Evolutionary conservation across 2,797 vertebrate species (phyloP), one percentile per base, ranked within the genome.

Genomic region (Choloepus didactylus): DNA sequence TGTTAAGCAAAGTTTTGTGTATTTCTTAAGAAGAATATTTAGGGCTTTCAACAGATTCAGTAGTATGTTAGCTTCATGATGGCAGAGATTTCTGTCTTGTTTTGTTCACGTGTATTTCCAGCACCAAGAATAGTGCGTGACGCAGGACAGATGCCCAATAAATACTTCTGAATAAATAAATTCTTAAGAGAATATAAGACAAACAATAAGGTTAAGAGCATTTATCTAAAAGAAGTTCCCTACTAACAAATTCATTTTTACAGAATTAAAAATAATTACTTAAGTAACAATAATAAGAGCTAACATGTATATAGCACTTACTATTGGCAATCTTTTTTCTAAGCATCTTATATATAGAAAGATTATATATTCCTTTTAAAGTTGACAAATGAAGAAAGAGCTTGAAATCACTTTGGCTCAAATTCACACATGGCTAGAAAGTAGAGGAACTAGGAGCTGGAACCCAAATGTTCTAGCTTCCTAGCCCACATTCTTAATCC

Each of bases 261-360:
- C 6, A 87, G 51, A 92, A 19, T 70, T 84, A 79, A 86, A 93
- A 91, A 69, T 82, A 89, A 87, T 38, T 38, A 69, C 49, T 69
- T 85, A 92, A 66, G 46, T 72, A 41, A 70, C 19, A 64, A 19
- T 49, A 89, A 91, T 10, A 79, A 75, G 79, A 69, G n/a, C 41
- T 69, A 89, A 89, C 31, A 41, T 25, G 27, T 62, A 66, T 18
- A n/a, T 4, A n/a, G 64, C 64, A 66, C 64, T 66, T n/a, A n/a
- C 64, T 66, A 67, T 27, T 41, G 75, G 67, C 8, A 75, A 38
- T 56, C 79, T 70, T 0, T 69, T 54, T 83, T 77, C 16, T 72
- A 46, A 79, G 35, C 31, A 70, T n/a, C 54, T 62, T 94, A 54
- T 23, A 41, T 5, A 76, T 1, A 49, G 38, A 70, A 31, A 82